phyloP scores from a whole-genome alignment of 2,113 vertebrate genomes.

The Brachyistius frenatus region DNA sequence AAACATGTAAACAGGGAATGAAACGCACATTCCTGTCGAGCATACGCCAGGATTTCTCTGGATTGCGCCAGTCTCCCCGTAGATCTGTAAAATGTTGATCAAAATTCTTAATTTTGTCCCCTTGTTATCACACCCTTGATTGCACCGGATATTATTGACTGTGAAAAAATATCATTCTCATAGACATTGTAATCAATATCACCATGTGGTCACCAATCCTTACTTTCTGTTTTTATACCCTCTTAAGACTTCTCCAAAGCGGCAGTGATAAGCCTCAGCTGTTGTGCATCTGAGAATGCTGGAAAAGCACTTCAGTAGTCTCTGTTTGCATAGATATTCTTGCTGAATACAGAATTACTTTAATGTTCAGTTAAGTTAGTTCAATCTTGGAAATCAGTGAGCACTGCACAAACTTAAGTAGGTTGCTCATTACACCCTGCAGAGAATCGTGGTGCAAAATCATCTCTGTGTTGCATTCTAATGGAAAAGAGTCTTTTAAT shows the following conservation, averaged over 20 bases:
- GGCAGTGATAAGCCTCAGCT: not conserved
- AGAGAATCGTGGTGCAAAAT: slow-evolving; percentile 15
- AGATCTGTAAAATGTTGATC: not conserved
- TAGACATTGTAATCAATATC: not conserved
- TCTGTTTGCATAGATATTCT: not conserved
- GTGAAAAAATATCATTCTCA: not conserved
- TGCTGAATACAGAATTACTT: slow-evolving; percentile 6
- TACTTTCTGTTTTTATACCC: not conserved
- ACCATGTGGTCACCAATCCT: not conserved
- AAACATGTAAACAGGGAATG: slow-evolving; percentile 8
- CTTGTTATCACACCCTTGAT: not conserved
- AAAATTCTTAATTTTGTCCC: not conserved
- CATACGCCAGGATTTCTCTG: not conserved
- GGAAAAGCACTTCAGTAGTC: slow-evolving; percentile 10
- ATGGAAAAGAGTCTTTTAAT: slow-evolving; percentile 16
- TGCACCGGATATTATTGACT: not conserved
- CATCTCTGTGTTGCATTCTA: slow-evolving; percentile 18
- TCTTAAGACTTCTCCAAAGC: not conserved
- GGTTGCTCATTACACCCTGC: slow-evolving; percentile 23
- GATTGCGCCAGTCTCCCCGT: not conserved
- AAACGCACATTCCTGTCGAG: not conserved
- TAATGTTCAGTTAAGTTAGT: slow-evolving; percentile 17
- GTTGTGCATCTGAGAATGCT: not conserved
- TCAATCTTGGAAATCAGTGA: slow-evolving; percentile 29
- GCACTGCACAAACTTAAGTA: slow-evolving; percentile 24